phyloP scores from a whole-genome alignment of 2,113 vertebrate genomes.

The Gila orcuttii region DNA sequence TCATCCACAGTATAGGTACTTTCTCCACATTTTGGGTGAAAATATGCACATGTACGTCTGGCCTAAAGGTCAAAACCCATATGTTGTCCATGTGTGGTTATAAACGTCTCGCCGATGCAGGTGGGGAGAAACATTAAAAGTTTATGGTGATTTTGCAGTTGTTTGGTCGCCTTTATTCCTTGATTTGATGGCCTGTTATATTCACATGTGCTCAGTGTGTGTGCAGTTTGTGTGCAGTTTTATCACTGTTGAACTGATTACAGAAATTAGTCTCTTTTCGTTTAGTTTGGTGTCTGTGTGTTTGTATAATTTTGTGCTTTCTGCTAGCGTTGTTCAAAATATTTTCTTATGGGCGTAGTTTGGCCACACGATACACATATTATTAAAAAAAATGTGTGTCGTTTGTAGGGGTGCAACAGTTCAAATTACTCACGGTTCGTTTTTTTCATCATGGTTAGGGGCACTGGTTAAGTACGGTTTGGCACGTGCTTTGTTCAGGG shows the following conservation, averaged over 20 bases:
- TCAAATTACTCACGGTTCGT: no score
- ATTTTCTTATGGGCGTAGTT: background rate
- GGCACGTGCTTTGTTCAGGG: no score
- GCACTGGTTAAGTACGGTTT: no score
- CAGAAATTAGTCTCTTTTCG: constrained; percentile 18
- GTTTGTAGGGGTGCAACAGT: no score
- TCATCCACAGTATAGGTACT: constrained; percentile 58
- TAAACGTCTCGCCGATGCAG: constrained; percentile 46
- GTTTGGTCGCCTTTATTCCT: constrained; percentile 38
- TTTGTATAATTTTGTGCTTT: background rate
- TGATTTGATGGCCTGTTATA: constrained; percentile 42
- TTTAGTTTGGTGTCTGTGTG: background rate
- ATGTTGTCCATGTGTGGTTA: constrained; percentile 46
- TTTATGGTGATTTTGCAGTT: constrained; percentile 54
- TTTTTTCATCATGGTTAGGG: no score
- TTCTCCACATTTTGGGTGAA: constrained; percentile 27
- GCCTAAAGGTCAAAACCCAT: constrained; percentile 36
- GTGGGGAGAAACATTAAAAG: constrained; percentile 53
- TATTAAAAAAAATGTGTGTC: background rate
- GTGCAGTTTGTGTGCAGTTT: constrained; percentile 50
- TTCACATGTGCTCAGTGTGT: constrained; percentile 30
- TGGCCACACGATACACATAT: background rate
- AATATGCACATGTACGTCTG: constrained; percentile 28
- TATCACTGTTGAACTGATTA: constrained; percentile 37
- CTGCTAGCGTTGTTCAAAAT: background rate